Evolutionary conservation across 2,888 invertebrate genomes (phyloP).

Genomic region (Ichneumoninae sp.): DNA sequence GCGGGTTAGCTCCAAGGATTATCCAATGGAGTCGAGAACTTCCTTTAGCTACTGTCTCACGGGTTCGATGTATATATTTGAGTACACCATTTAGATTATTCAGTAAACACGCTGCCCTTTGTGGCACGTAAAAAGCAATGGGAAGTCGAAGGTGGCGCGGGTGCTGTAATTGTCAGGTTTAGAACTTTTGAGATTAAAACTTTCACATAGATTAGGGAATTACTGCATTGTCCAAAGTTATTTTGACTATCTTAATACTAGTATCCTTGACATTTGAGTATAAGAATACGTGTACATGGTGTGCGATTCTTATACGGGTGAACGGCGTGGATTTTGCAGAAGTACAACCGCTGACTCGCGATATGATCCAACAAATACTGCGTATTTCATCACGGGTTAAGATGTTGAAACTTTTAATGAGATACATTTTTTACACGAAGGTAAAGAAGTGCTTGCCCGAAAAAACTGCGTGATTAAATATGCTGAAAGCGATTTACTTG

Average conservation of each 20-base stretch:
- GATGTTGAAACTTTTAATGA: too few species aligned
- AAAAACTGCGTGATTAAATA: too few species aligned
- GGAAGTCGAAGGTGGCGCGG: slow-evolving; percentile 9
- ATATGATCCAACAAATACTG: too few species aligned
- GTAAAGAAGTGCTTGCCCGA: too few species aligned
- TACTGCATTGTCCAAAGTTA: slow-evolving; percentile 30
- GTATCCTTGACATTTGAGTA: background rate
- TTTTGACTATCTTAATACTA: background rate
- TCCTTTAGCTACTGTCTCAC: background rate
- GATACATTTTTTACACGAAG: too few species aligned
- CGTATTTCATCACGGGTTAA: too few species aligned
- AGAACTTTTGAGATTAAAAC: slow-evolving; percentile 36
- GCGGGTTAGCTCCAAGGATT: slow-evolving; percentile 47
- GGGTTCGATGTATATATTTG: slow-evolving; percentile 15
- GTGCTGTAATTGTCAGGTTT: slow-evolving; percentile 3
- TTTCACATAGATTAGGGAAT: slow-evolving; percentile 11
- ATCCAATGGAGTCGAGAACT: slow-evolving; percentile 27
- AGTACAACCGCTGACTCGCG: too few species aligned
- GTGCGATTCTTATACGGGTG: too few species aligned
- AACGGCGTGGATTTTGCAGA: too few species aligned
- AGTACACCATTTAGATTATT: background rate
- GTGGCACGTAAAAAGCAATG: slow-evolving; percentile 6
- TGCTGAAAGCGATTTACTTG: too few species aligned
- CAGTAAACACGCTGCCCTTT: background rate
- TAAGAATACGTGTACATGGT: background rate